phyloP scores from a whole-genome alignment of 2,113 vertebrate species.

The Callithrix jacchus region DNA sequence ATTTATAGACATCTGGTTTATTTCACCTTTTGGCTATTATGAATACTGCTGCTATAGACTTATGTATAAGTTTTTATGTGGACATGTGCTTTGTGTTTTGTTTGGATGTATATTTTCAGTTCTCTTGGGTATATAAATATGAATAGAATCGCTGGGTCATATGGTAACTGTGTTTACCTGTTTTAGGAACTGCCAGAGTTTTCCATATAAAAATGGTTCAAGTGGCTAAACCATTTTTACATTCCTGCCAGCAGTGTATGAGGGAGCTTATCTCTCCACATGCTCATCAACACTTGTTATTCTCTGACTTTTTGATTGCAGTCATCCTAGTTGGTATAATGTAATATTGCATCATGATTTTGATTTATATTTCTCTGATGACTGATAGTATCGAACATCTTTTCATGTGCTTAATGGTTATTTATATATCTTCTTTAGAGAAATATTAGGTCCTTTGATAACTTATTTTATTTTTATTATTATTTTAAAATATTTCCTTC shows the following conservation, averaged over 20 bases:
- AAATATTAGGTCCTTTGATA: neutral
- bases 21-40: neutral
- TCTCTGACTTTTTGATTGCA: neutral
- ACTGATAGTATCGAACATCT: neutral
- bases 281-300: neutral
- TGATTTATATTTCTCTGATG: neutral
- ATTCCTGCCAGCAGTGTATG: neutral
- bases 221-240: neutral
- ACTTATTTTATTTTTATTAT: neutral
- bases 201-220: neutral
- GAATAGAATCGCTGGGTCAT: neutral
- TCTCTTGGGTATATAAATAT: neutral
- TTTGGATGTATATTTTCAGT: neutral
- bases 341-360: slow-evolving; percentile 7
- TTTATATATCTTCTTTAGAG: neutral
- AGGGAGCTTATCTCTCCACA: neutral
- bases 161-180: neutral
- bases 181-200: neutral
- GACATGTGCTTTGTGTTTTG: neutral
- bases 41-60: neutral
- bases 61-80: neutral
- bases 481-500: too few relatives aligned
- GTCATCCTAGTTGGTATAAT: neutral
- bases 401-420: neutral
- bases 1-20: neutral